phyloP scores from a whole-genome alignment of 2,797 vertebrate species.

The Hafferia zeledoni region DNA sequence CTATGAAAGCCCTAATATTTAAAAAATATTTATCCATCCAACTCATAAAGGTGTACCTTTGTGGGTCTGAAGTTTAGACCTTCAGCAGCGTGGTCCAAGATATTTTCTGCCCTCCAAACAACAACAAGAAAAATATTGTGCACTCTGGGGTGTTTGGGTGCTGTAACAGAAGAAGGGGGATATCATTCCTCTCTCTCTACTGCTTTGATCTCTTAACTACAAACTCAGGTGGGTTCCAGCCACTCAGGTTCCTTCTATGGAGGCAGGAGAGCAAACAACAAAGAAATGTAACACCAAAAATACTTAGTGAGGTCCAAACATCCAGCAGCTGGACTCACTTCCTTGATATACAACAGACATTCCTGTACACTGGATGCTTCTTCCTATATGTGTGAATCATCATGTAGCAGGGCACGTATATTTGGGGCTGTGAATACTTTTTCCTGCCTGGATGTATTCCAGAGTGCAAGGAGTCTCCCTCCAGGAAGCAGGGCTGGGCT shows the following conservation, averaged over 20 bases:
- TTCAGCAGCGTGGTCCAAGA: background rate
- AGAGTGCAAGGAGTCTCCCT: background rate
- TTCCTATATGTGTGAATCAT: background rate
- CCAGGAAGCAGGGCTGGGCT: background rate
- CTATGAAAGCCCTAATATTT: background rate
- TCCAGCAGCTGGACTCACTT: background rate
- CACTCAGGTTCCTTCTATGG: background rate
- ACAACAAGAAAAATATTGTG: background rate
- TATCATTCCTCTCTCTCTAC: background rate
- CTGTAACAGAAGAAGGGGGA: background rate
- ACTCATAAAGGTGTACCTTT: background rate
- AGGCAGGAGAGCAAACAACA: background rate
- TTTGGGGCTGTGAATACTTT: background rate
- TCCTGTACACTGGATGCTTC: accelerated
- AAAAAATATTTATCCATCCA: background rate
- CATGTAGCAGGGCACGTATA: background rate
- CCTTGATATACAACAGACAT: background rate
- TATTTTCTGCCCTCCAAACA: background rate
- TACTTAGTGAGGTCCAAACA: background rate
- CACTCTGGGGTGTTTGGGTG: background rate
- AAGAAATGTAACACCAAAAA: background rate
- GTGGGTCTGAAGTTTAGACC: background rate
- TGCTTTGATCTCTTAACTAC: background rate
- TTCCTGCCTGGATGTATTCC: slow-evolving; percentile 27
- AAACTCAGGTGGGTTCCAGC: background rate